Percentiles rank a stretch among this genome's conserved stretches.
Evolutionary conservation across 2,113 vertebrate genomes (phyloP).

Genomic region (Oryzias celebensis): DNA sequence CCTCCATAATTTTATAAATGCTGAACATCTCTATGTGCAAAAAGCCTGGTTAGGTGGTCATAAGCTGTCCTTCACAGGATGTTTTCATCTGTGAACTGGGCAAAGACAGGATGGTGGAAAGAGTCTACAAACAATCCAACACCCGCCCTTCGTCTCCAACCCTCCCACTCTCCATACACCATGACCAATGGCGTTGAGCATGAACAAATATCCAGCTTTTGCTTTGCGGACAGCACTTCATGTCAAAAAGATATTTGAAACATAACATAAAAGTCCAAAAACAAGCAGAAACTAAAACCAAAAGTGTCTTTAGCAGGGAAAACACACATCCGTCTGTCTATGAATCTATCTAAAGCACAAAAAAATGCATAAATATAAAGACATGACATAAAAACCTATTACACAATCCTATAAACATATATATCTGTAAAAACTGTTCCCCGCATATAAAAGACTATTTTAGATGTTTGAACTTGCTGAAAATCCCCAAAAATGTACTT

Average conservation of each 20-base stretch:
- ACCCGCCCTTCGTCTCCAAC: slow-evolving; percentile 29
- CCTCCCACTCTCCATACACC: slow-evolving; percentile 3
- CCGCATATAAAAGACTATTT: no score
- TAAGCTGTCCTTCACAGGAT: slow-evolving; percentile 1
- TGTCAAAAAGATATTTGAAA: not conserved
- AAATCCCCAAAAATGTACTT: no score
- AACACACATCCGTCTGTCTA: not conserved
- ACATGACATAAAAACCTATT: not conserved
- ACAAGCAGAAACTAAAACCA: not conserved
- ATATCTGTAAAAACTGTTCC: no score
- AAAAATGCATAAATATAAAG: not conserved
- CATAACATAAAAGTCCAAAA: not conserved
- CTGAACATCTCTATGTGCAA: not conserved
- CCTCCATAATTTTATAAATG: slow-evolving; percentile 62
- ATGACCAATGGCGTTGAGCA: slow-evolving; percentile 1
- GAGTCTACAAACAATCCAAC: slow-evolving; percentile 42
- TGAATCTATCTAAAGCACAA: not conserved
- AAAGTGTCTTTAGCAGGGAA: not conserved
- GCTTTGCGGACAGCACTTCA: not conserved
- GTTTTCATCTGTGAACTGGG: slow-evolving; percentile 2
- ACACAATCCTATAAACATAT: not conserved
- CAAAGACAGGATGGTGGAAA: slow-evolving; percentile 22
- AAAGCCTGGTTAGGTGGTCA: not conserved
- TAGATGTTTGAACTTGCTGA: no score
- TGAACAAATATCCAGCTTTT: not conserved